These are phyloP conservation scores for Syrphus vitripennis DNA, from an alignment of 2,888 invertebrate genomes.

Conservation along the genomic window DNA sequence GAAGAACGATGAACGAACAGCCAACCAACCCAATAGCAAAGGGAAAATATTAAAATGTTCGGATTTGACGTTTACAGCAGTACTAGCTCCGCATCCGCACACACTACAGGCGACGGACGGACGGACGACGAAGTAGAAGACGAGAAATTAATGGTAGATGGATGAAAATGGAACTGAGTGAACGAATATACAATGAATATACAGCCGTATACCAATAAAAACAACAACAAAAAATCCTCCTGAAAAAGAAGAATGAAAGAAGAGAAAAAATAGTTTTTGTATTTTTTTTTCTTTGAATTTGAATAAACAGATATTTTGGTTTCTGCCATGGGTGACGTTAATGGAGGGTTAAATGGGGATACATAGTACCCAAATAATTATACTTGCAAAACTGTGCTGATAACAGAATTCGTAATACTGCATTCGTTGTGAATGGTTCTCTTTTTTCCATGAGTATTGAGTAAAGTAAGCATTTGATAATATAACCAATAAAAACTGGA, in stretches of 20 bases:
- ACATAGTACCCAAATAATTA: neutral
- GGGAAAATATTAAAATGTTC: conserved; percentile 68
- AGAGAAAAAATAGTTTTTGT: conserved; percentile 46
- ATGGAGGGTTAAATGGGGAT: neutral
- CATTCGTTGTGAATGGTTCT: too few relatives aligned
- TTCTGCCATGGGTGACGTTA: conserved; percentile 23
- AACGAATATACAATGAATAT: conserved; percentile 37
- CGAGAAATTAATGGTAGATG: conserved; percentile 63
- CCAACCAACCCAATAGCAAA: conserved; percentile 54
- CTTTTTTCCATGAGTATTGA: too few relatives aligned
- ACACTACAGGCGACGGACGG: conserved; percentile 33
- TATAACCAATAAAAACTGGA: neutral
- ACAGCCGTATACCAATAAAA: conserved; percentile 9
- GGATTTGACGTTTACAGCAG: conserved; percentile 67
- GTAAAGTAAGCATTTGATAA: too few relatives aligned
- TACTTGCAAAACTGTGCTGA: too few relatives aligned
- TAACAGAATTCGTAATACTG: too few relatives aligned
- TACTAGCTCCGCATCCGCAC: conserved; percentile 42
- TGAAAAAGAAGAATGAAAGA: conserved; percentile 53
- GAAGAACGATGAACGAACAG: conserved; percentile 52
- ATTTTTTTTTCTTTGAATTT: neutral
- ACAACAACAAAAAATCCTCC: conserved; percentile 16
- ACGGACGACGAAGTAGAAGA: conserved; percentile 41
- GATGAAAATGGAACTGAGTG: conserved; percentile 64
- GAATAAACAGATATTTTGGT: conserved; percentile 49